Evolutionary conservation across 2,888 invertebrate species (phyloP).

Genomic region (Dicyrtoma fusca): DNA sequence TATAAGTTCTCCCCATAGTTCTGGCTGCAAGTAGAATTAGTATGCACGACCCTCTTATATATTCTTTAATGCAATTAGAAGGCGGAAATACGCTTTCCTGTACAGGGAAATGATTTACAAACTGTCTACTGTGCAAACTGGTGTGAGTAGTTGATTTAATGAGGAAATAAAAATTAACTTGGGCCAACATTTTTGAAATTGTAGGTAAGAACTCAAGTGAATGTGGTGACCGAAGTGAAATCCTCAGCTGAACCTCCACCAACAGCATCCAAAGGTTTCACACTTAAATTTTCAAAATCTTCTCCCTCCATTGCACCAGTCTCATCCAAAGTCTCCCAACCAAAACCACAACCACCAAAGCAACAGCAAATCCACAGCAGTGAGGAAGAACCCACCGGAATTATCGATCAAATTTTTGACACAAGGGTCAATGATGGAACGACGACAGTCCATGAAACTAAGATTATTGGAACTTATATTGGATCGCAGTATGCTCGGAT

Average conservation of each 20-base stretch:
- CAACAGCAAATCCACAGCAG: conserved; percentile 1
- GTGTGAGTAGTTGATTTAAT: too few species aligned
- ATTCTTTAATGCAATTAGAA: too few species aligned
- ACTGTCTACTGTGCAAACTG: background rate
- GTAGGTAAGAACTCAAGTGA: conserved; percentile 47
- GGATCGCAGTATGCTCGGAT: conserved; percentile 87
- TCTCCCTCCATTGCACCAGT: conserved; percentile 38
- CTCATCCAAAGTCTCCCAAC: conserved; percentile 43
- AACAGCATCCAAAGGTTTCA: conserved; percentile 50
- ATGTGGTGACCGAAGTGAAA: conserved; percentile 42
- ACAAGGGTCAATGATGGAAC: conserved; percentile 80
- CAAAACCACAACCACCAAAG: conserved; percentile 29
- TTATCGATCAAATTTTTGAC: conserved; percentile 82
- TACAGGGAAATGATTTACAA: background rate
- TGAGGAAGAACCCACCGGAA: conserved; percentile 67
- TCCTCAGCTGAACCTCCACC: conserved; percentile 36
- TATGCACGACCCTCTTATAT: too few species aligned
- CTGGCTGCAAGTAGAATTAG: too few species aligned
- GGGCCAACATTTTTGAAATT: background rate
- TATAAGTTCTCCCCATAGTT: too few species aligned
- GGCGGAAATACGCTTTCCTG: background rate
- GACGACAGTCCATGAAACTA: conserved; percentile 84
- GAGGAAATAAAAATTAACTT: too few species aligned
- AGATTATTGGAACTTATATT: conserved; percentile 85
- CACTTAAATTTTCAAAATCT: conserved; percentile 50